These are phyloP conservation scores for Palythoa grandis DNA, from an alignment of 92 coral and sea anemone genomes.

Conservation along the genomic window DNA sequence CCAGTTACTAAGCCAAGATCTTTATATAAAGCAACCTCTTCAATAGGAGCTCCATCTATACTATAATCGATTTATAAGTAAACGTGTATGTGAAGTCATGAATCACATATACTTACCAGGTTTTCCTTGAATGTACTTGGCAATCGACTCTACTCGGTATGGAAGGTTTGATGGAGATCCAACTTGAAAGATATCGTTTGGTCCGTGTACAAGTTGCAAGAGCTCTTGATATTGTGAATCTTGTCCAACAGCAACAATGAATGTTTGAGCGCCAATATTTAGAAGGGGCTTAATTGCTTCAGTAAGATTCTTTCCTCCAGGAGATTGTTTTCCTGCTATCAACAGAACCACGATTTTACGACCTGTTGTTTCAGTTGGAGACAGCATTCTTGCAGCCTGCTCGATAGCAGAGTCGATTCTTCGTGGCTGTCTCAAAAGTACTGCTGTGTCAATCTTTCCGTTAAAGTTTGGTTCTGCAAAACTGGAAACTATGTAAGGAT, in stretches of 20 bases:
- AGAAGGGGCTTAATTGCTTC: constrained; percentile 60
- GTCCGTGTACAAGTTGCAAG: constrained; percentile 46
- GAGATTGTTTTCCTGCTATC: constrained; percentile 67
- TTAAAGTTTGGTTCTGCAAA: constrained; percentile 55
- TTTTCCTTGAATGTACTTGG: constrained; percentile 25
- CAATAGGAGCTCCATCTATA: too few relatives aligned
- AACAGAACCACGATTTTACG: constrained; percentile 81
- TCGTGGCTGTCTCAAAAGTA: constrained; percentile 44
- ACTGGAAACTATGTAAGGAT: constrained; percentile 51
- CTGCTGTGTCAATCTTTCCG: constrained; percentile 48
- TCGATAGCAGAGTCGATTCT: constrained; percentile 70
- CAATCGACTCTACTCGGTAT: constrained; percentile 18
- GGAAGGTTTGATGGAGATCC: background rate
- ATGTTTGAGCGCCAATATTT: constrained; percentile 72
- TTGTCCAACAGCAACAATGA: constrained; percentile 71
- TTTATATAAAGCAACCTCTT: too few relatives aligned
- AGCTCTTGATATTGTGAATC: constrained; percentile 58
- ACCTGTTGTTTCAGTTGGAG: constrained; percentile 55
- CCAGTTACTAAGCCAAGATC: too few relatives aligned
- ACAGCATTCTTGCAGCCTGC: constrained; percentile 57
- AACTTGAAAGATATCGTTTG: constrained; percentile 44
- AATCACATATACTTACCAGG: background rate
- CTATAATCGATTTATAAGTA: background rate
- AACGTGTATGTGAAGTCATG: background rate
- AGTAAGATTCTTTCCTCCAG: constrained; percentile 40